Evolutionary conservation across 1,140 invertebrate genomes (phyloP).

Genomic region (Leucophenga varia): DNA sequence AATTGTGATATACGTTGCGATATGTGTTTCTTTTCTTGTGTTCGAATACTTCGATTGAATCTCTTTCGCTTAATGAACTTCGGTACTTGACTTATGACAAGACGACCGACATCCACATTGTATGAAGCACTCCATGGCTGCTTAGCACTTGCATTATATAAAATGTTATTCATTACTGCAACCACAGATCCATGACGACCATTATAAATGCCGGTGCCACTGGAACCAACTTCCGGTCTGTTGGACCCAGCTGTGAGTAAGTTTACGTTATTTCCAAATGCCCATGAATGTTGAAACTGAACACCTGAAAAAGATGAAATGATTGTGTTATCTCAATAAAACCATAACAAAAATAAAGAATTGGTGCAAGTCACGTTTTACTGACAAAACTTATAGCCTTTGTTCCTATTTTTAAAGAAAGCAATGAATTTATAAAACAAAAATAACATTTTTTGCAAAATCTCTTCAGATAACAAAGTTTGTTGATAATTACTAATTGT

Average conservation of each 20-base stretch:
- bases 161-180: conserved; percentile 24
- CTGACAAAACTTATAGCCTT: not conserved
- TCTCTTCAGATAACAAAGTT: too few relatives aligned
- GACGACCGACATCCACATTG: conserved; percentile 16
- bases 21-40: too few relatives aligned
- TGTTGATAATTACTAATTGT: not conserved
- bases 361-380: too few relatives aligned
- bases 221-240: conserved; percentile 40
- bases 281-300: conserved; percentile 58
- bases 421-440: not conserved
- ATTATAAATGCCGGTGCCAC: conserved; percentile 57
- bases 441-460: not conserved
- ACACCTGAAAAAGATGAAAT: conserved; percentile 45
- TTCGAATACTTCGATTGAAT: too few relatives aligned
- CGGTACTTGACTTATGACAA: too few relatives aligned
- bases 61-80: too few relatives aligned
- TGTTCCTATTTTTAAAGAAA: not conserved
- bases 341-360: too few relatives aligned
- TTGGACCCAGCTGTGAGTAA: conserved; percentile 58
- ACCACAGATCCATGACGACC: conserved; percentile 34
- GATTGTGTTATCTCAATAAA: too few relatives aligned
- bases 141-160: conserved; percentile 55
- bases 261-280: conserved; percentile 58
- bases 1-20: too few relatives aligned
- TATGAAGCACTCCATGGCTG: too few relatives aligned